Evolutionary conservation across 2,888 invertebrate genomes (phyloP), one percentile per base, ranked within the genome.

Genomic region (Cataglyphis albicans): DNA sequence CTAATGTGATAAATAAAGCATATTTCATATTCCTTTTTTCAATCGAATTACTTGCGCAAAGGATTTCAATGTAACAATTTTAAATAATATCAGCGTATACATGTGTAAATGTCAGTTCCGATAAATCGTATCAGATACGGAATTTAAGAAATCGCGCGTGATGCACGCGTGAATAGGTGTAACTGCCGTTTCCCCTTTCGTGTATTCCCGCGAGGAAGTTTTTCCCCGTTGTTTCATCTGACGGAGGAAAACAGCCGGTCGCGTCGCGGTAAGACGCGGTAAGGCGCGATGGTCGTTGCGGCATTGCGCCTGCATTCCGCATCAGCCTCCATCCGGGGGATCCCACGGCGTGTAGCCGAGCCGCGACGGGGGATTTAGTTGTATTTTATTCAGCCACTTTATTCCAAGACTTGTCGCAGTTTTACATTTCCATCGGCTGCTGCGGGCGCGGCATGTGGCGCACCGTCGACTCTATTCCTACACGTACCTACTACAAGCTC

Each of bases 351-450:
- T 74, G 81, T 68, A 85, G 88, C 73, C 83, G 61, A 82, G n/a
- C 63, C 10, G 75, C 87, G 84, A 57, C 88, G 81, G 70, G 89
- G 93, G 93, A 93, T 93, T 93, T 93, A 92, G 91, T 93, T 93
- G 93, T 93, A 93, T 93, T 93, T 93, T 93, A 93, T 93, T 93
- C 93, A 93, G 92, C 93, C 91, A 93, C 93, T 93, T 93, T 93
- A 93, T 93, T 93, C 93, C 91, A 80, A 92, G 92, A 93, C 93
- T 93, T 93, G 92, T 93, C 93, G 92, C 93, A 93, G 92, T 92
- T 93, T 93, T 93, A 93, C 92, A 93, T 93, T 92, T 92, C 91
- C 92, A 92, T 93, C 92, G 92, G 91, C 86, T 91, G 91, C 84
- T 88, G 87, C 52, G 52, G 52, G 52, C 52, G 89, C 88, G 88